Evolutionary conservation across 1,140 invertebrate species (phyloP), one percentile per base, ranked within the genome.

Genomic region (Drosophila paulistorum): DNA sequence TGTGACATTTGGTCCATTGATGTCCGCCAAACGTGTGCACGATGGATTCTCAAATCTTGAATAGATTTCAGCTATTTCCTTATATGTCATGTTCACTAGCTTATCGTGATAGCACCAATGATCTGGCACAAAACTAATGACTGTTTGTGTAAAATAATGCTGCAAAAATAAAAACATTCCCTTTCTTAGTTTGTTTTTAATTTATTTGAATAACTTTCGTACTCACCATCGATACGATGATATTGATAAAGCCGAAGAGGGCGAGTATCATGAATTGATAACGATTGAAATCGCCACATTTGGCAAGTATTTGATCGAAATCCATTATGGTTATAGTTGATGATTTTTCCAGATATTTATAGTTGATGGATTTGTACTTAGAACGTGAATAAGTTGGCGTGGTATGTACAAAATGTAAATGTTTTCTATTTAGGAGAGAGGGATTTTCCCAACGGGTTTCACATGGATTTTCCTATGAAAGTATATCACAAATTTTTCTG

Each of bases 231-330:
- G 93, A 93, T 66, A 93, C 93, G 68, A 94, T 83, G 57, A 94
- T 83, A 87, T 94, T 94, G 41, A 94, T 93, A 37, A 94, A 82
- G 23, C 94, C 93, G 26, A 95, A 93, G 7, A 95, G 82, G 14
- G 93, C 84, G 82, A 95, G 93, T 41, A 95, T 90, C 57, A 94
- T 89, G 65, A 93, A 93, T 80, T 95, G 95, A 90, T 94, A 95
- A 42, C 90, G 89, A 63, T 94, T 94, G 77, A 95, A 95, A 75
- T 94, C 94, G 14, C 95, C 95, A 39, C 94, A 93, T 75, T 94
- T 92, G 42, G 92, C 81, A 48, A 95, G 89, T 81, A 95, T 93
- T 42, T 93, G 93, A 90, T 95, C 94, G 62, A 95, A 94, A 81
- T 95, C 93, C 80, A 93, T 92, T 45, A 7, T 30, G 30, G 71